These are phyloP conservation scores for Oligia latruncula DNA, from an alignment of 2,888 invertebrate species.

Conservation along the genomic window DNA sequence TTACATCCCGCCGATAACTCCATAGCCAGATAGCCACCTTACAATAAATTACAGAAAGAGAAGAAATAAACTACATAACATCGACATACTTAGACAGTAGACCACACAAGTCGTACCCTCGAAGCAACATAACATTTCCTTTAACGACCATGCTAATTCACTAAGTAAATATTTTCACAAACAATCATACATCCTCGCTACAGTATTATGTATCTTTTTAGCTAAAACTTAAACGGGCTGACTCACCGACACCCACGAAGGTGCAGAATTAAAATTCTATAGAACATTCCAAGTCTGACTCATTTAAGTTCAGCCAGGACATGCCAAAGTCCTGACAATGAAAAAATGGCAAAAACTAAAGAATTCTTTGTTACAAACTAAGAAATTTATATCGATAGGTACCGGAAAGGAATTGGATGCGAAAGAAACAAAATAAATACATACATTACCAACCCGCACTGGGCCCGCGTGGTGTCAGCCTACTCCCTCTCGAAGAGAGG, in stretches of 20 bases:
- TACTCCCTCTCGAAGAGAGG: no score
- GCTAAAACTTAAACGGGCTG: slow-evolving; percentile 43
- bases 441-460: no score
- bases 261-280: slow-evolving; percentile 62
- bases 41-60: neutral
- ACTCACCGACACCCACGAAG: slow-evolving; percentile 58
- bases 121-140: slow-evolving; percentile 11
- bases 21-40: neutral
- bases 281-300: slow-evolving; percentile 60
- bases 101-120: slow-evolving; percentile 40
- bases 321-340: slow-evolving; percentile 54
- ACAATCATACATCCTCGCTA: slow-evolving; percentile 24
- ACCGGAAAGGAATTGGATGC: neutral
- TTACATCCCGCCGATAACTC: neutral
- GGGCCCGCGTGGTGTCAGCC: no score
- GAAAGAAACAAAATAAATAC: neutral
- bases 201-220: slow-evolving; percentile 37
- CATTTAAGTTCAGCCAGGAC: slow-evolving; percentile 56
- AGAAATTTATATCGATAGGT: neutral
- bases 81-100: neutral
- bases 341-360: slow-evolving; percentile 27
- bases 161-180: slow-evolving; percentile 40
- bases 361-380: slow-evolving; percentile 6
- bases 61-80: neutral
- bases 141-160: slow-evolving; percentile 15